Conservation (phyloP, 2,797 vertebrate species). For the Buceros bicornis region DNA sequence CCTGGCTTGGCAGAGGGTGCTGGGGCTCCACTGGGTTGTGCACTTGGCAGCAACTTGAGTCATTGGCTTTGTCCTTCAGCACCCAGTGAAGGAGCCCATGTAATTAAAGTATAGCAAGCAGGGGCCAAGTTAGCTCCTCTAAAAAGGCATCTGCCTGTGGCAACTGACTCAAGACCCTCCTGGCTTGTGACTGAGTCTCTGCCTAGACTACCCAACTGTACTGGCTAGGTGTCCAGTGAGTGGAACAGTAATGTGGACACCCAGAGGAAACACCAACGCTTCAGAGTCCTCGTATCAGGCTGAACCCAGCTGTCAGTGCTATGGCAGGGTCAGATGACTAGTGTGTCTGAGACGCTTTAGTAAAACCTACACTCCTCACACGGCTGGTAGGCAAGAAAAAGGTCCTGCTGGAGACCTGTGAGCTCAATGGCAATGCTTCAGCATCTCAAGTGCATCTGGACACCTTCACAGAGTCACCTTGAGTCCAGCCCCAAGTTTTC, state of each 20-base stretch:
- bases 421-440: background rate
- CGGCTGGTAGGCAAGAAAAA: background rate
- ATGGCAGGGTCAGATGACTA: background rate
- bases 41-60: background rate
- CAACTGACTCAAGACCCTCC: background rate
- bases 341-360: background rate
- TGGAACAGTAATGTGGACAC: background rate
- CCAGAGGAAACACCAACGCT: background rate
- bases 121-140: background rate
- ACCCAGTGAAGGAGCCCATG: background rate
- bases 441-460: background rate
- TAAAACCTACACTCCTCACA: background rate
- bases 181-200: background rate
- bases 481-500: background rate
- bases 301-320: background rate
- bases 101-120: background rate
- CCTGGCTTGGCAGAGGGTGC: rapidly evolving
- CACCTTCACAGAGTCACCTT: background rate
- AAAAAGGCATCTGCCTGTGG: background rate
- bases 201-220: background rate
- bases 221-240: background rate
- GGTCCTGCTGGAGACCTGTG: background rate
- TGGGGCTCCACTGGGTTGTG: background rate
- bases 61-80: background rate
- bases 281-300: background rate